Base-by-base conservation (phyloP, 2,113 vertebrate species). In the Hydrochoerus hydrochaeris region DNA sequence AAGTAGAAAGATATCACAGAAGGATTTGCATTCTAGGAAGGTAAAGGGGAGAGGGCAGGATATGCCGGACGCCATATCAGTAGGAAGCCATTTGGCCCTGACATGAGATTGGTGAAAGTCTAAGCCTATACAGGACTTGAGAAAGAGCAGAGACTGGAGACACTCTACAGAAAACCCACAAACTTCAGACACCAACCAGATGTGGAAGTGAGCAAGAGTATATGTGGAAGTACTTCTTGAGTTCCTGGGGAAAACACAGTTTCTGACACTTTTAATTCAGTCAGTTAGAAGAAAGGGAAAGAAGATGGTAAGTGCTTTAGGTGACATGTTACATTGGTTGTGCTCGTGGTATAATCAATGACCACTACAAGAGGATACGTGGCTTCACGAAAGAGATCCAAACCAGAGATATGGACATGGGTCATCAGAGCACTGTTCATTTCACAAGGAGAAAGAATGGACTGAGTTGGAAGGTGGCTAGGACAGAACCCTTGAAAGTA, bases 101-200 rank as follows among this genome's bases (percentile, higher is more conserved):
- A n/a, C 30, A 35, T 90, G 85, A 84, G 71, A 41, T 88, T 17
- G n/a, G 38, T 88, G 54, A 85, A 90, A 35, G 35, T 20, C 32
- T 54, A 60, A 52, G 7, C 19, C 3, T 46, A 20, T 17, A 10
- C 17, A 22, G 0, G 4, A 10, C 1, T 26, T 16, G n/a, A 14
- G 54, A 30, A 88, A 38, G 22, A 63, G 22, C 17, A 20, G 85
- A 62, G 44, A 58, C 35, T 5, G 11, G 32, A 44, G 69, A 44
- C 5, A 12, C 52, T 71, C 35, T 52, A 8, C 13, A 57, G 49
- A 19, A n/a, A 62, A 22, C 44, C 16, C 46, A 14, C 67, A 52
- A 60, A 46, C 38, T 69, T 80, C 38, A 62, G 69, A 41, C 11
- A 73, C 28, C 20, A 32, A 4, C 0, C 17, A 44, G 69, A 62